Percentiles rank a stretch among this genome's conserved stretches.
phyloP scores from a whole-genome alignment of 1,140 invertebrate species.

The Heterodera carotae region DNA sequence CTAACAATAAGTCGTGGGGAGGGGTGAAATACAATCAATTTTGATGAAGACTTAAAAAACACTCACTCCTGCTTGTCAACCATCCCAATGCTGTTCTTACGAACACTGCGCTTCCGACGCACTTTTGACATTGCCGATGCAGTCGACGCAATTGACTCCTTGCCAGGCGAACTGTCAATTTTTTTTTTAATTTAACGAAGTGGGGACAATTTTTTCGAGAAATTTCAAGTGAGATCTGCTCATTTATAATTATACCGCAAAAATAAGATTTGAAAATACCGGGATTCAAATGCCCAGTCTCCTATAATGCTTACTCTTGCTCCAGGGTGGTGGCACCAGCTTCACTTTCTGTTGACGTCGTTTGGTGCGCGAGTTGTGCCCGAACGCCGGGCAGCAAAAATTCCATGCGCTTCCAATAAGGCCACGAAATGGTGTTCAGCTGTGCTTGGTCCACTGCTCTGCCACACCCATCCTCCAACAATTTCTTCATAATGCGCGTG shows the following conservation, averaged over 20 bases:
- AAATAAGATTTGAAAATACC: no score
- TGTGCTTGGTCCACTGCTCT: constrained; percentile 10
- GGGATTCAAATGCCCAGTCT: no score
- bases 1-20: no score
- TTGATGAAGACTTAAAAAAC: background rate
- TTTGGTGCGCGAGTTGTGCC: constrained; percentile 10
- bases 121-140: background rate
- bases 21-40: no score
- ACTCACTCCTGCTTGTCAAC: constrained; percentile 17
- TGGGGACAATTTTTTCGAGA: no score
- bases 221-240: no score
- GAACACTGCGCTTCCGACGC: background rate
- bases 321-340: background rate
- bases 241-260: no score
- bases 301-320: background rate
- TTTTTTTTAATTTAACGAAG: background rate
- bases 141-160: constrained; percentile 4
- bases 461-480: constrained; percentile 19
- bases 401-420: constrained; percentile 38
- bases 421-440: constrained; percentile 34
- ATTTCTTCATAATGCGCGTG: constrained; percentile 40
- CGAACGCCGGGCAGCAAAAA: constrained; percentile 27
- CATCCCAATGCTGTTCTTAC: background rate
- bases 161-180: constrained; percentile 6
- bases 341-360: constrained; percentile 1